Percentiles rank a stretch among this genome's conserved stretches.
Conservation (phyloP, 2,797 vertebrate species). For the Phrynocephalus forsythii region DNA sequence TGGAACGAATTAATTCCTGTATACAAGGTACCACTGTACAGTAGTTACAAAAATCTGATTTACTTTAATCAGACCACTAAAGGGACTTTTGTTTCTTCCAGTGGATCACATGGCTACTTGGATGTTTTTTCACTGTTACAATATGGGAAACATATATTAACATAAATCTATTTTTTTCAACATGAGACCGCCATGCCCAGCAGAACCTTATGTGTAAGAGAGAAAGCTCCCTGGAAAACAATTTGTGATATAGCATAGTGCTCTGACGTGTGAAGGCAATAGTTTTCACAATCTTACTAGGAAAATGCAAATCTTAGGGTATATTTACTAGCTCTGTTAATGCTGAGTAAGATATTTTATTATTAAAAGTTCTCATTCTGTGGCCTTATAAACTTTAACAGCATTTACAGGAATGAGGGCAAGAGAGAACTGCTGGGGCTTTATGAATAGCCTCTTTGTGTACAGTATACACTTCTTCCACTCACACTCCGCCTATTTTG, state of each 20-base stretch:
- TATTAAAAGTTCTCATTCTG: not conserved
- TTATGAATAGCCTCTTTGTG: conserved; percentile 21
- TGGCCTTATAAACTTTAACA: not conserved
- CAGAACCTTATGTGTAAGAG: not conserved
- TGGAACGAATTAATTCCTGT: too few relatives aligned
- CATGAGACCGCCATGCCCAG: not conserved
- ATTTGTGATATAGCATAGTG: not conserved
- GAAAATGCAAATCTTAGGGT: not conserved
- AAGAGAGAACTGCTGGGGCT: not conserved
- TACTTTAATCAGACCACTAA: too few relatives aligned
- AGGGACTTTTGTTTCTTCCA: too few relatives aligned
- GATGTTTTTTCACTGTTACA: too few relatives aligned
- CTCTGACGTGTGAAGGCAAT: not conserved
- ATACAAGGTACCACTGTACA: too few relatives aligned
- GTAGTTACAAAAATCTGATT: too few relatives aligned
- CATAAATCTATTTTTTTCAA: not conserved
- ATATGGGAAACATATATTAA: too few relatives aligned
- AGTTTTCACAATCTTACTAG: not conserved
- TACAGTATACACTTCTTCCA: not conserved
- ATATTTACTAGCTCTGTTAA: not conserved
- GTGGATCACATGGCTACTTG: too few relatives aligned
- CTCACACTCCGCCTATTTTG: conserved; percentile 7
- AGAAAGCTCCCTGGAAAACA: not conserved
- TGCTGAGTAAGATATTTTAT: not conserved
- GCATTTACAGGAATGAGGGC: not conserved